Conservation (phyloP, 2,113 vertebrate genomes). For the Antechinus stuartii region DNA sequence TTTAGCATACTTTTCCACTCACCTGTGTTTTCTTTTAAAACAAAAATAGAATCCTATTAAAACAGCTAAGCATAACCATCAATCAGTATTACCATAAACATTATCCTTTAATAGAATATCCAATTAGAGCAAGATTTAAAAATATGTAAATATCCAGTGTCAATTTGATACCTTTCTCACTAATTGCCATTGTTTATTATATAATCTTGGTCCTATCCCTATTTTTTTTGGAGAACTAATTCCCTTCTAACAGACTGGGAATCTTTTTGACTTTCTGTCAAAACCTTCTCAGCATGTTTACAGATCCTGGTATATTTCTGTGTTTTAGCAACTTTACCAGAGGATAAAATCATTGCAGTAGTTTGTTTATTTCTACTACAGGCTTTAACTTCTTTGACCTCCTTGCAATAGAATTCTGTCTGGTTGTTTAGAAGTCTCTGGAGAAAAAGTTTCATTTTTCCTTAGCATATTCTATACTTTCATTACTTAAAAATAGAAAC, state of each 20-base stretch:
- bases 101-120: background rate
- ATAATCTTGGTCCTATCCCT: background rate
- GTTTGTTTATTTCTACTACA: background rate
- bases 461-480: background rate
- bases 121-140: constrained; percentile 13
- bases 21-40: constrained; percentile 11
- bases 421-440: background rate
- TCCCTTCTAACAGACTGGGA: background rate
- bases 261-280: background rate
- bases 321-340: constrained; percentile 1
- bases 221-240: background rate
- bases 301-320: background rate
- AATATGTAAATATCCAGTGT: background rate
- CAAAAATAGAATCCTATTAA: constrained; percentile 29
- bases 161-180: background rate
- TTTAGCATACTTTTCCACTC: background rate
- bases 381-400: background rate
- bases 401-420: background rate
- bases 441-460: background rate
- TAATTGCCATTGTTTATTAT: background rate
- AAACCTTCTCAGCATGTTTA: background rate
- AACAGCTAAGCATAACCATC: background rate
- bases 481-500: background rate
- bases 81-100: constrained; percentile 10
- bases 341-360: background rate